Conservation (phyloP, 2,797 vertebrate species). For the Erpetoichthys calabaricus region DNA sequence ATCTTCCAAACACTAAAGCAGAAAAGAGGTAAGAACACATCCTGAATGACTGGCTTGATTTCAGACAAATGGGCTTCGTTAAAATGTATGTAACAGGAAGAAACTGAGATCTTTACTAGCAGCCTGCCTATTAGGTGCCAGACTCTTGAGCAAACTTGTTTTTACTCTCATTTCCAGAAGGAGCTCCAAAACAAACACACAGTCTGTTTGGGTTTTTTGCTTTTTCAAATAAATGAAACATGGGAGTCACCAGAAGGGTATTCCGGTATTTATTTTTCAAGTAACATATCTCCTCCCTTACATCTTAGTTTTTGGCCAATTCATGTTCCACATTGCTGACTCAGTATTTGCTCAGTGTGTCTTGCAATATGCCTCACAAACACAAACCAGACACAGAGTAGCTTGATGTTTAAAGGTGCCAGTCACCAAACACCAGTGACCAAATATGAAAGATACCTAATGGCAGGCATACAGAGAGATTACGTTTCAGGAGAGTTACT, state of each 20-base stretch:
- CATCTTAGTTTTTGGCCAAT: too few species aligned
- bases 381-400: too few species aligned
- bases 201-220: constrained; percentile 15
- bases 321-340: too few species aligned
- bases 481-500: too few species aligned
- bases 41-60: constrained; percentile 32
- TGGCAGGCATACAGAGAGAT: too few species aligned
- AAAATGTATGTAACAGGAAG: constrained; percentile 24
- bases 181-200: constrained; percentile 52
- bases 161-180: constrained; percentile 50
- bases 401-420: too few species aligned
- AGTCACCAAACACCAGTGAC: too few species aligned
- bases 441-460: too few species aligned
- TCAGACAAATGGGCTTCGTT: constrained; percentile 43
- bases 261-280: constrained; percentile 16
- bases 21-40: constrained; percentile 7
- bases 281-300: constrained; percentile 10
- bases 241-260: constrained; percentile 10
- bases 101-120: constrained; percentile 19
- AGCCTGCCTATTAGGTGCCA: constrained; percentile 43
- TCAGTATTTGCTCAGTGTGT: too few species aligned
- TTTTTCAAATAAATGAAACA: constrained; percentile 12
- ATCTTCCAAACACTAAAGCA: too few species aligned
- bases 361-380: too few species aligned
- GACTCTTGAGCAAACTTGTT: constrained; percentile 53